A percentile compares a stretch with the other conserved stretches of the same genome.
These are phyloP conservation scores for Vimba vimba DNA, from an alignment of 2,113 vertebrate species.

Conservation along the genomic window DNA sequence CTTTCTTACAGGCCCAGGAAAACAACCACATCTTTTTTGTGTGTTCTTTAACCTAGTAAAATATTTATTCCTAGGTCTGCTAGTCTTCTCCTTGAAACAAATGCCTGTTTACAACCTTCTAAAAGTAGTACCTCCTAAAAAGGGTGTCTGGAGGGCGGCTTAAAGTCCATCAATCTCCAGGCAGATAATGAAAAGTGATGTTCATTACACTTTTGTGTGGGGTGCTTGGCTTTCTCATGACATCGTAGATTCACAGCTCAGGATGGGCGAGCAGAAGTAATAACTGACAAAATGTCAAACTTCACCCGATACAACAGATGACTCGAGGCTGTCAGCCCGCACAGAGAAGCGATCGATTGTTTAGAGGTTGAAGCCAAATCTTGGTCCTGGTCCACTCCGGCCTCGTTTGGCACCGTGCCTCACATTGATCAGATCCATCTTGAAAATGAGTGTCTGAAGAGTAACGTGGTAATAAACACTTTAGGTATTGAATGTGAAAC, in stretches of 20 bases:
- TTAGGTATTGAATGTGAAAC: constrained; percentile 34
- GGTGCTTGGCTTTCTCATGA: constrained; percentile 37
- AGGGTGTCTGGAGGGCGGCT: constrained; percentile 21
- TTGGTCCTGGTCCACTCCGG: constrained; percentile 4
- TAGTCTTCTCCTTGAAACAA: constrained; percentile 24
- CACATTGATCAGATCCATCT: constrained; percentile 49
- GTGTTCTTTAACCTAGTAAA: constrained; percentile 27
- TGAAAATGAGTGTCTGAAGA: constrained; percentile 17
- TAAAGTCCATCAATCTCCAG: constrained; percentile 36
- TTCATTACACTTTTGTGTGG: constrained; percentile 40
- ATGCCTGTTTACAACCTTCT: constrained; percentile 19
- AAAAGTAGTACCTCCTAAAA: neutral
- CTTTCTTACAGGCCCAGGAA: neutral
- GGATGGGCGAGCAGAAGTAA: constrained; percentile 38
- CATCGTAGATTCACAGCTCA: constrained; percentile 39
- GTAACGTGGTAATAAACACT: constrained; percentile 37
- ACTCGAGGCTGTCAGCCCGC: constrained; percentile 41
- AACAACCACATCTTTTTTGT: constrained; percentile 1
- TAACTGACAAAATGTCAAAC: constrained; percentile 57
- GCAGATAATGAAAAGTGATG: constrained; percentile 43
- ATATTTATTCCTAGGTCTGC: constrained; percentile 31
- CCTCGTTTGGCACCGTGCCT: constrained; percentile 45
- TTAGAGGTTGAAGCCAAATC: constrained; percentile 32
- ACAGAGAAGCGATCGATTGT: constrained; percentile 45
- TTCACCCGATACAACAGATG: constrained; percentile 51